These are phyloP conservation scores for Drosophila silvestris DNA, from an alignment of 2,888 invertebrate species.

Conservation along the genomic window DNA sequence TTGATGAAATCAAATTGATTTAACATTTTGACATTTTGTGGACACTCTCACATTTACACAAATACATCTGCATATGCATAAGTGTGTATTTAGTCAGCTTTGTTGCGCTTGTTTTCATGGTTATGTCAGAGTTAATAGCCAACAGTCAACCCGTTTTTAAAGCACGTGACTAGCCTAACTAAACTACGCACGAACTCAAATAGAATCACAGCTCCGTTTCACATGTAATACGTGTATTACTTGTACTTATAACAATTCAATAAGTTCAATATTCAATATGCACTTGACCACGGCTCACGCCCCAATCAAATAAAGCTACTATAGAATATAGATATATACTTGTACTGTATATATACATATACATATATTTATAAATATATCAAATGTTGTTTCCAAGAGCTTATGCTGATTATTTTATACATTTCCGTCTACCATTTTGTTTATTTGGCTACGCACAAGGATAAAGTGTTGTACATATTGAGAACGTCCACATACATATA, in stretches of 20 bases:
- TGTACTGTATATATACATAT: not conserved
- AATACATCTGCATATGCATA: not conserved
- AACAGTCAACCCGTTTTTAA: slow-evolving; percentile 9
- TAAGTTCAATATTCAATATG: slow-evolving; percentile 14
- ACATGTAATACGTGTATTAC: not conserved
- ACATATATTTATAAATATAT: not conserved
- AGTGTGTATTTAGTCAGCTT: not conserved
- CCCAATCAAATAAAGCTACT: not conserved
- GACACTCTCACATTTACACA: not conserved
- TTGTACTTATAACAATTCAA: slow-evolving; percentile 5
- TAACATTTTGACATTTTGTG: slow-evolving; percentile 10
- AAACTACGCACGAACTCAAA: slow-evolving; percentile 13
- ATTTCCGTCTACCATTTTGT: slow-evolving; percentile 24
- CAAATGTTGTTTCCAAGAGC: not conserved
- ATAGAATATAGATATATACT: not conserved
- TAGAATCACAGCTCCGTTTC: slow-evolving; percentile 20
- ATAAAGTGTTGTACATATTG: slow-evolving; percentile 14
- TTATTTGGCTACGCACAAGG: slow-evolving; percentile 19
- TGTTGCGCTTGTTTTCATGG: slow-evolving; percentile 27
- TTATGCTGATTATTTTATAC: slow-evolving; percentile 1
- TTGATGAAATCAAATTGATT: slow-evolving; percentile 45
- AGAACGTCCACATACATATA: not conserved
- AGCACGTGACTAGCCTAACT: slow-evolving; percentile 45
- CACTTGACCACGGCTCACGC: slow-evolving; percentile 27
- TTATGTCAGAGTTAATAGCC: slow-evolving; percentile 43